phyloP scores from a whole-genome alignment of 2,113 vertebrate genomes.

The Trichechus manatus region DNA sequence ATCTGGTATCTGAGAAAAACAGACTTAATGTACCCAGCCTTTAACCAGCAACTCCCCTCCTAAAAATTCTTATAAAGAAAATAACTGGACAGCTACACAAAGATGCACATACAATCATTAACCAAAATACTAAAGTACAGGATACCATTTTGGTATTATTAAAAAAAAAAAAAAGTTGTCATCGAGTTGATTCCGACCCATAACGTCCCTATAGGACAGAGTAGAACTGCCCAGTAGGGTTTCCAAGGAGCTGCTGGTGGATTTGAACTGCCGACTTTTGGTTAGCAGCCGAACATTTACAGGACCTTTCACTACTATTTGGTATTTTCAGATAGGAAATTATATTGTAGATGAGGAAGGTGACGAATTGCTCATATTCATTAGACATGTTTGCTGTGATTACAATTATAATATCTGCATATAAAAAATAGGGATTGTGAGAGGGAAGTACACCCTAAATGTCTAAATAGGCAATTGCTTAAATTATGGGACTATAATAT shows the following conservation, averaged over 20 bases:
- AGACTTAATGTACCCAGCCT: neutral
- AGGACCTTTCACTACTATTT: no score
- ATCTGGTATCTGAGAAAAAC: neutral
- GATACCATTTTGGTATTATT: neutral
- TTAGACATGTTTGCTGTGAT: slow-evolving; percentile 37
- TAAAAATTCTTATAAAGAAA: slow-evolving; percentile 56
- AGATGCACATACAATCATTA: slow-evolving; percentile 22
- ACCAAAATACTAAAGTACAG: neutral
- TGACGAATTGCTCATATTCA: neutral
- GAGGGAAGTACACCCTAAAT: neutral
- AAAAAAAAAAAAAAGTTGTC: no score
- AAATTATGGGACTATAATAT: neutral
- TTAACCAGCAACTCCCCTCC: neutral
- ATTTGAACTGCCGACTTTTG: no score
- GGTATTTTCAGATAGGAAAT: slow-evolving; percentile 11
- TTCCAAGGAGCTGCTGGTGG: no score
- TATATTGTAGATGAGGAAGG: neutral
- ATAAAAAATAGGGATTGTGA: slow-evolving; percentile 38
- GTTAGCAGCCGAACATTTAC: no score
- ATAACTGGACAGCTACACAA: neutral
- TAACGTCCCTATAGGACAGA: no score
- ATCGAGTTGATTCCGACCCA: no score
- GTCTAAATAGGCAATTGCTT: neutral
- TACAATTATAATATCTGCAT: slow-evolving; percentile 34
- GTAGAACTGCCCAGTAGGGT: no score